A percentile compares a stretch with the other conserved stretches of the same genome.
Conservation (phyloP, 2,888 invertebrate species). For the Aspidiotus destructor region DNA sequence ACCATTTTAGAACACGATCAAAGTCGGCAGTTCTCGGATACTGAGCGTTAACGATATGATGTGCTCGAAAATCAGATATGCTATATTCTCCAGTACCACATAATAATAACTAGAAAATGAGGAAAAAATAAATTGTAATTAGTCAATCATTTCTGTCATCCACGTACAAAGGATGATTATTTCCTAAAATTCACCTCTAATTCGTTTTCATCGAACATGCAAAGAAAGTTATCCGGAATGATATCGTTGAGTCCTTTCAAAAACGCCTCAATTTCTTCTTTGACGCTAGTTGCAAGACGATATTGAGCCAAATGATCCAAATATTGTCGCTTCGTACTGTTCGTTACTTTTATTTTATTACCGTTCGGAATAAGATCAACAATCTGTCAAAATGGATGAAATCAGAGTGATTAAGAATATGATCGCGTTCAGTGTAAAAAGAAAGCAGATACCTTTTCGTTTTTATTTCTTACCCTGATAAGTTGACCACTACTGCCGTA, state of each 20-base stretch:
- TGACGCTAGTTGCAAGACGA: constrained; percentile 68
- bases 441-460: background rate
- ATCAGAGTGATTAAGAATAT: background rate
- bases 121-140: constrained; percentile 21
- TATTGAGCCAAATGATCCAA: constrained; percentile 83
- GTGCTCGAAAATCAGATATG: constrained; percentile 77
- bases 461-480: constrained; percentile 47
- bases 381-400: constrained; percentile 41
- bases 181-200: constrained; percentile 60
- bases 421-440: background rate
- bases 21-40: constrained; percentile 65
- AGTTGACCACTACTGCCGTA: constrained; percentile 70
- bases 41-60: constrained; percentile 72
- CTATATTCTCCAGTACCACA: constrained; percentile 91
- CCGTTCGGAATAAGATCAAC: constrained; percentile 79
- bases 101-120: constrained; percentile 60
- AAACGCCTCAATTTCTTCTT: constrained; percentile 77
- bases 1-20: constrained; percentile 75
- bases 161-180: too few species aligned
- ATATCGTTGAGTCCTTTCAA: constrained; percentile 81
- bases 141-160: too few species aligned
- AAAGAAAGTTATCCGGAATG: constrained; percentile 83
- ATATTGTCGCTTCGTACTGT: constrained; percentile 68
- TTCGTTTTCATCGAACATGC: constrained; percentile 93
- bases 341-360: constrained; percentile 57